Evolutionary conservation across 2,888 invertebrate species (phyloP).

Genomic region (Morpho deidamia): DNA sequence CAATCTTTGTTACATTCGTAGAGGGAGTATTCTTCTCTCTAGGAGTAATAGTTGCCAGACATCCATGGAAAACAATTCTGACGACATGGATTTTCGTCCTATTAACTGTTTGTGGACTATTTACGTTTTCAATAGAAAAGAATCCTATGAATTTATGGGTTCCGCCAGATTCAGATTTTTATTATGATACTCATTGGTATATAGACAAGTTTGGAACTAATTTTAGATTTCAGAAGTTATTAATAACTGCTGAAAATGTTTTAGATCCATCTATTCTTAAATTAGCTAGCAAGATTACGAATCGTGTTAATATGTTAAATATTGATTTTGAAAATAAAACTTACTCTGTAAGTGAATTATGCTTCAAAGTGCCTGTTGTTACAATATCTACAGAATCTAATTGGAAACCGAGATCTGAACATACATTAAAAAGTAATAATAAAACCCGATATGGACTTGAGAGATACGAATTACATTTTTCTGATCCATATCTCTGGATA

Average conservation of each 20-base stretch:
- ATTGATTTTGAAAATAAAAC: slow-evolving; percentile 41
- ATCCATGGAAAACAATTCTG: slow-evolving; percentile 80
- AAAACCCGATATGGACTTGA: slow-evolving; percentile 18
- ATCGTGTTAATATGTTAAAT: slow-evolving; percentile 59
- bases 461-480: slow-evolving; percentile 44
- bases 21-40: slow-evolving; percentile 75
- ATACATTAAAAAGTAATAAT: slow-evolving; percentile 27
- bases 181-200: slow-evolving; percentile 84
- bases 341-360: slow-evolving; percentile 52
- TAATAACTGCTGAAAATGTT: slow-evolving; percentile 83
- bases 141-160: slow-evolving; percentile 88
- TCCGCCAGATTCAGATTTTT: slow-evolving; percentile 84
- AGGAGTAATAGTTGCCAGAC: slow-evolving; percentile 78
- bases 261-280: slow-evolving; percentile 79
- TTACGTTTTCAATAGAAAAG: slow-evolving; percentile 84
- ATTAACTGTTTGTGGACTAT: slow-evolving; percentile 79
- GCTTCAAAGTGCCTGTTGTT: slow-evolving; percentile 66
- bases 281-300: slow-evolving; percentile 70
- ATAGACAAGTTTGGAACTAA: slow-evolving; percentile 82
- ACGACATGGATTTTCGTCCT: slow-evolving; percentile 76
- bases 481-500: slow-evolving; percentile 78
- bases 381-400: slow-evolving; percentile 45
- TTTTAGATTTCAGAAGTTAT: slow-evolving; percentile 79
- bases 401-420: slow-evolving; percentile 41
- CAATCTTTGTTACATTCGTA: slow-evolving; percentile 59